Conservation (phyloP, 37 sponge, comb jelly and placozoan species). For the Aplysina aerophoba region DNA sequence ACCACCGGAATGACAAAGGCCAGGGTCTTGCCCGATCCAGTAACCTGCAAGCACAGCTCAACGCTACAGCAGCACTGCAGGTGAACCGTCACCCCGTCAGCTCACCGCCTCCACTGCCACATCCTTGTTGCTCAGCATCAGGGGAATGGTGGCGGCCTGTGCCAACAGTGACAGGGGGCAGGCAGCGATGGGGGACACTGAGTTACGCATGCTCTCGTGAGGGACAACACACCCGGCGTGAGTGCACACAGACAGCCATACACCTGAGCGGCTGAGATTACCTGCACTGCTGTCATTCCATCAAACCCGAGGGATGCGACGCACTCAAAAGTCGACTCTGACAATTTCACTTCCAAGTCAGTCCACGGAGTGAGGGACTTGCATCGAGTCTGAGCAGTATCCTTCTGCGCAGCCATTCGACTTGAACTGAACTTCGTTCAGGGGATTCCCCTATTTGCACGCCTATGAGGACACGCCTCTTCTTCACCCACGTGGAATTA, state of each 20-base stretch:
- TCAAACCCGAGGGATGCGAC: conserved; percentile 34
- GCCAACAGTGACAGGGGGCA: too few species aligned
- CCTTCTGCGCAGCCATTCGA: too few species aligned
- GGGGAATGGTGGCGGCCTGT: conserved; percentile 85
- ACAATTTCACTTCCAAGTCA: not conserved
- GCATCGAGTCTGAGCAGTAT: not conserved
- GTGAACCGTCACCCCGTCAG: not conserved
- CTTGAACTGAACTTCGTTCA: too few species aligned
- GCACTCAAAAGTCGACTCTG: not conserved
- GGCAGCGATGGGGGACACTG: not conserved
- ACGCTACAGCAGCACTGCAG: not conserved
- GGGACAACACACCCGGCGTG: too few species aligned
- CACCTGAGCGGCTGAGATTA: conserved; percentile 7
- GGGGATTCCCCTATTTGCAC: conserved; percentile 1
- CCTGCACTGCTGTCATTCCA: conserved; percentile 76
- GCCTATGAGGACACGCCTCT: not conserved
- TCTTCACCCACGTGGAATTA: conserved; percentile 25
- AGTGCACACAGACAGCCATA: too few species aligned
- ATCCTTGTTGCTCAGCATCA: conserved; percentile 86
- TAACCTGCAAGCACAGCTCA: conserved; percentile 51
- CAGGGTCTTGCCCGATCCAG: conserved; percentile 96
- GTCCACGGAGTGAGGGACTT: conserved; percentile 14
- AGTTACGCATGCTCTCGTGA: too few species aligned
- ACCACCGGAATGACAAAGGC: conserved; percentile 94
- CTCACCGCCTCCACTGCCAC: conserved; percentile 94